Evolutionary conservation across 2,113 vertebrate genomes (phyloP).

Genomic region (Setophaga petechia): DNA sequence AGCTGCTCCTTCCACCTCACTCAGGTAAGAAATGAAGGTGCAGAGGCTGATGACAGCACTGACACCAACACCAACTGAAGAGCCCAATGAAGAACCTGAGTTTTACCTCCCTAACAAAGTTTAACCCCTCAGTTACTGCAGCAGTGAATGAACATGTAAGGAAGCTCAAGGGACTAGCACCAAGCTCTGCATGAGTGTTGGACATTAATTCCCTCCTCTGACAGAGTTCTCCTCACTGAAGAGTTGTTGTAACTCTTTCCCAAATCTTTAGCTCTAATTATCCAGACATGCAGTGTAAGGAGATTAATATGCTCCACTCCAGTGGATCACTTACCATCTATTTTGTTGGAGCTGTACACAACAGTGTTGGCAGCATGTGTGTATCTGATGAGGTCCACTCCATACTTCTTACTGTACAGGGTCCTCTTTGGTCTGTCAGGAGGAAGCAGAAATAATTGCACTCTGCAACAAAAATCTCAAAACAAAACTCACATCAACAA

Average conservation of each 20-base stretch:
- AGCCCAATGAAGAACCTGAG: background rate
- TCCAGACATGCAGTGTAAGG: background rate
- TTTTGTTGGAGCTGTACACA: conserved; percentile 99
- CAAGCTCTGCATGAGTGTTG: background rate
- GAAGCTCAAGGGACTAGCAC: background rate
- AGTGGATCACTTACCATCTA: conserved; percentile 87
- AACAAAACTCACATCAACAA: background rate
- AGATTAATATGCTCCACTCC: background rate
- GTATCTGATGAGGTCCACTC: conserved; percentile 98
- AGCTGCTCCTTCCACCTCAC: background rate
- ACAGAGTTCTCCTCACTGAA: background rate
- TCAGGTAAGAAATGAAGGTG: background rate
- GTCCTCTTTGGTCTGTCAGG: conserved; percentile 92
- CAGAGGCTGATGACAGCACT: background rate
- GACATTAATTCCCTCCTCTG: background rate
- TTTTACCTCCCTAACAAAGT: background rate
- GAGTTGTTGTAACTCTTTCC: background rate
- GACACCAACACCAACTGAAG: background rate
- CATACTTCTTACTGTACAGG: conserved; percentile 99
- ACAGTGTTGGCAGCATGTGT: conserved; percentile 99
- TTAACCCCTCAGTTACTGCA: background rate
- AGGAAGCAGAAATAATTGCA: conserved; percentile 41
- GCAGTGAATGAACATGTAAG: background rate
- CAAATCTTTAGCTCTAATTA: background rate
- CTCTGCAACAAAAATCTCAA: background rate